These are phyloP conservation scores for Lathronympha strigana DNA, from an alignment of 2,888 invertebrate genomes.

Conservation along the genomic window DNA sequence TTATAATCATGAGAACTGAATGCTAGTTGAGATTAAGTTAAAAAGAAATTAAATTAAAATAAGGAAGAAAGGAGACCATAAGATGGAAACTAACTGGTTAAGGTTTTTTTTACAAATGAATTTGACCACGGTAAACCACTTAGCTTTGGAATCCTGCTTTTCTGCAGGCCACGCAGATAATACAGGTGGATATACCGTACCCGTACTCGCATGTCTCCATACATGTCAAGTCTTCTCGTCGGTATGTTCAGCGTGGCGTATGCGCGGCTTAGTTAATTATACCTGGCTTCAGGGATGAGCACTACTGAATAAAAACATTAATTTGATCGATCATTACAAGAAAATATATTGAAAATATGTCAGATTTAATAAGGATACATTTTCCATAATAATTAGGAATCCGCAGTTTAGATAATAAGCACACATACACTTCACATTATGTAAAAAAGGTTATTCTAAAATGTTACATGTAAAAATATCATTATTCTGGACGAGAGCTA, in stretches of 20 bases:
- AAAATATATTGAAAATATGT: background rate
- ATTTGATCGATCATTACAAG: background rate
- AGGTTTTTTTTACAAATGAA: background rate
- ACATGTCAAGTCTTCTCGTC: constrained; percentile 12
- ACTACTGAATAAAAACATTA: background rate
- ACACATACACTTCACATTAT: too few relatives aligned
- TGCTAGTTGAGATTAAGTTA: too few relatives aligned
- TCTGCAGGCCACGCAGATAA: background rate
- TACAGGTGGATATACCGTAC: background rate
- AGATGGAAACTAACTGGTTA: background rate
- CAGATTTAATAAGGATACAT: too few relatives aligned
- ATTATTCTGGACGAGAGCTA: too few relatives aligned
- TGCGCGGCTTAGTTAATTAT: constrained; percentile 33
- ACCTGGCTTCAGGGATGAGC: constrained; percentile 21
- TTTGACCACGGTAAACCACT: background rate
- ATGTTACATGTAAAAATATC: too few relatives aligned
- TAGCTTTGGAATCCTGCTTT: background rate
- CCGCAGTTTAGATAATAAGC: too few relatives aligned
- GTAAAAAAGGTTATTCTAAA: too few relatives aligned
- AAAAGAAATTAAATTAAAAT: too few relatives aligned
- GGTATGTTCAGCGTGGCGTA: constrained; percentile 28
- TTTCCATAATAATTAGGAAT: too few relatives aligned
- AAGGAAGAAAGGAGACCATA: too few relatives aligned
- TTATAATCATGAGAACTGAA: too few relatives aligned
- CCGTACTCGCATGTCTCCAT: constrained; percentile 10